Evolutionary conservation across 53 echinoderm and acorn worm species (phyloP), one percentile per base, ranked within the genome.

Genomic region (Luidia sarsii): DNA sequence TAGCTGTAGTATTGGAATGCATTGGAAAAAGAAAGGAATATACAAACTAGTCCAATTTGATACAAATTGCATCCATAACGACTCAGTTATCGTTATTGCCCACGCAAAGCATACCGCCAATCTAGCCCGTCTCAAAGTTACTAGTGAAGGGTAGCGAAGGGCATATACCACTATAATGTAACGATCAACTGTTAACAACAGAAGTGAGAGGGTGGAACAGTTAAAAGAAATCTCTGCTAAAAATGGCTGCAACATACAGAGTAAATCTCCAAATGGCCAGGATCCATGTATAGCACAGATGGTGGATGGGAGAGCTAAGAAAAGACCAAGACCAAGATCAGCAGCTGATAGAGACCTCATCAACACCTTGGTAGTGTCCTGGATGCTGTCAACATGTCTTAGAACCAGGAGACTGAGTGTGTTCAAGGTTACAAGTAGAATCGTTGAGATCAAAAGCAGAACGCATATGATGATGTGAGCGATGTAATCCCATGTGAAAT

Each of bases 161-260:
- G 82, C 67, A 45, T 82, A 54, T 43, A 57, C 68, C 14, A 82
- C 68, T 16, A 57, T 39, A 37, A 82, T 82, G 56, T 82, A 82
- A 19, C 68, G 82, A 38, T 82, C 82, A 9, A 31, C 50, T 18
- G 67, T 82, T 2, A 82, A 5, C 53, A 82, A 28, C 0, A 82
- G 33, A 39, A 82, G 50, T 11, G 68, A 82, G 9, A 68, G 27
- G 1, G 41, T 4, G 29, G 32, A 27, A 11, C 14, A 24, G 19
- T 0, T 24, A 15, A 15, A 34, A 23, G 11, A 32, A 54, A 62
- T n/a, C 1, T 0, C 1, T 0, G 0, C 2, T 10, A 18, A 8
- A 36, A 39, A n/a, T 72, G 72, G 16, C n/a, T 68, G 68, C n/a
- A 68, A 30, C 3, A 10, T 9, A 41, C 82, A 82, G 39, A 68